Conservation (phyloP, 2,113 vertebrate species). For the Hippocampus mohnikei region DNA sequence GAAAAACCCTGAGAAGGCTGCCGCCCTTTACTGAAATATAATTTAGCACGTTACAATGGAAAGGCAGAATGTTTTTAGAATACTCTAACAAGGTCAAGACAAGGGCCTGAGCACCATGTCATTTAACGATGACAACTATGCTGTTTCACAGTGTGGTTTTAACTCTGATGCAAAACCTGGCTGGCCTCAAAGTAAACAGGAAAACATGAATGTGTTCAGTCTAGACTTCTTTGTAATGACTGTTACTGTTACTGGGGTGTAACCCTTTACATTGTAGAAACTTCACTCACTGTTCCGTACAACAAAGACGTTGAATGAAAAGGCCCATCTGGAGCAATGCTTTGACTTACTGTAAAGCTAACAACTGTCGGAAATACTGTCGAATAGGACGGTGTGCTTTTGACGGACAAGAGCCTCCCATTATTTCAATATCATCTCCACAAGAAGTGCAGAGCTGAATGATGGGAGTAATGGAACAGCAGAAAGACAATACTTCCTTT, state of each 20-base stretch:
- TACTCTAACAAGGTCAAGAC: slow-evolving; percentile 13
- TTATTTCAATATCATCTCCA: slow-evolving; percentile 54
- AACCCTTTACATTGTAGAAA: slow-evolving; percentile 30
- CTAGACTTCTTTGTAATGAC: slow-evolving; percentile 32
- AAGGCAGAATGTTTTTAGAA: slow-evolving; percentile 17
- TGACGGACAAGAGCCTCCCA: slow-evolving; percentile 48
- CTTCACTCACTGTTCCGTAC: not conserved
- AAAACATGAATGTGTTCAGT: slow-evolving; percentile 27
- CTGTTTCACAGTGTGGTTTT: slow-evolving; percentile 29
- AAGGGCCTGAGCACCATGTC: slow-evolving; percentile 20
- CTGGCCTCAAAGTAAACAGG: slow-evolving; percentile 35
- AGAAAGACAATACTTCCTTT: slow-evolving; percentile 45
- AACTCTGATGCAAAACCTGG: slow-evolving; percentile 15
- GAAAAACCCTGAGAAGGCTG: slow-evolving; percentile 35
- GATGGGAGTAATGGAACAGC: slow-evolving; percentile 44
- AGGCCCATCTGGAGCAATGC: not conserved
- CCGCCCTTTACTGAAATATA: slow-evolving; percentile 28
- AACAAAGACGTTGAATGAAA: slow-evolving; percentile 26
- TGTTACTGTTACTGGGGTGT: slow-evolving; percentile 45
- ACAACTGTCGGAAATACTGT: slow-evolving; percentile 18
- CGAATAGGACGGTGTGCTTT: slow-evolving; percentile 37
- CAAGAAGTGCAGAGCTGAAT: slow-evolving; percentile 5
- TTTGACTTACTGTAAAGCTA: slow-evolving; percentile 9
- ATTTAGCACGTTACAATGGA: slow-evolving; percentile 9
- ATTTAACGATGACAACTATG: slow-evolving; percentile 33